phyloP scores from a whole-genome alignment of 2,888 invertebrate genomes.

The Thumatha senex region DNA sequence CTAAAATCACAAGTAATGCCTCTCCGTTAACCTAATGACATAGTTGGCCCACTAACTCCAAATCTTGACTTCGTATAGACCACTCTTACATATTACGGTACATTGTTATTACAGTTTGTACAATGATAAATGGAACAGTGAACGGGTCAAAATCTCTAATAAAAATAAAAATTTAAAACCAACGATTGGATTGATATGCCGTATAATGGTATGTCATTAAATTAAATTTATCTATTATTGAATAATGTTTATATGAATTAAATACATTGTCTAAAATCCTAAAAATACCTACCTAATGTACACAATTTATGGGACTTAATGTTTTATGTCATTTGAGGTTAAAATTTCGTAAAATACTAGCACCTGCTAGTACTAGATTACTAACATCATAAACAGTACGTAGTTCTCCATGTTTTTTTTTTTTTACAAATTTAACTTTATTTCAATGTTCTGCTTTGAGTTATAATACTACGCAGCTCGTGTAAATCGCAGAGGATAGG shows the following conservation, averaged over 20 bases:
- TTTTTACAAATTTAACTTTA: no score
- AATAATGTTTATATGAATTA: no score
- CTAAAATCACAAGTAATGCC: conserved; percentile 54
- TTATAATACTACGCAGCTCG: no score
- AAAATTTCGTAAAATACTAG: no score
- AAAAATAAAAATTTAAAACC: conserved; percentile 34
- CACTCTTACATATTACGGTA: conserved; percentile 74
- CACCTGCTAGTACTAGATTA: no score
- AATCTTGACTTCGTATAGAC: conserved; percentile 54
- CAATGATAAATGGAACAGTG: conserved; percentile 65
- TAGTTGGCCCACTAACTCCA: conserved; percentile 69
- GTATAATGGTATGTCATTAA: conserved; percentile 56
- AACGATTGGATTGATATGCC: conserved; percentile 39
- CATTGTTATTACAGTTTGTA: conserved; percentile 62
- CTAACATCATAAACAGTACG: no score
- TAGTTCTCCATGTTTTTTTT: no score
- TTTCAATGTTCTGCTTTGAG: no score
- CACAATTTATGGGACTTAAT: not conserved
- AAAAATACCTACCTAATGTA: not conserved
- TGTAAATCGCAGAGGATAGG: no score
- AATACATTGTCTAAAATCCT: conserved; percentile 5
- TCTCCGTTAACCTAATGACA: conserved; percentile 75
- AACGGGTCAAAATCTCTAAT: conserved; percentile 71
- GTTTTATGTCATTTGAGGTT: no score
- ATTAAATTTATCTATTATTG: conserved; percentile 36